A percentile compares a stretch with the other conserved stretches of the same genome.
Evolutionary conservation across 2,797 vertebrate genomes (phyloP).

Genomic region (Cygnus olor): DNA sequence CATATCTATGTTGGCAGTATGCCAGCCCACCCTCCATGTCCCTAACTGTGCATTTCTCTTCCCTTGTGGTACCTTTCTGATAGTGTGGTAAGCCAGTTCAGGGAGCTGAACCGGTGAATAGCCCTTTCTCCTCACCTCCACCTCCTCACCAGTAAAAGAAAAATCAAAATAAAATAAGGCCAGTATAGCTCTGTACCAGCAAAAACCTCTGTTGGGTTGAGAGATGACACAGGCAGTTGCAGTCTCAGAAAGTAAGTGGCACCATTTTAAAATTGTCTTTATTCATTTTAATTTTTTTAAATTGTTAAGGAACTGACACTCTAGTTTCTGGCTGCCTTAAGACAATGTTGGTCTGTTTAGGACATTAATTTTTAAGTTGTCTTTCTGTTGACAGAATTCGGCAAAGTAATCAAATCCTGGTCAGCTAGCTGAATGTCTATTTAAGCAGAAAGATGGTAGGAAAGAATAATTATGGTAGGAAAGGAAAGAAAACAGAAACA

Average conservation of each 20-base stretch:
- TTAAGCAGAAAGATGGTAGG: background rate
- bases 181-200: background rate
- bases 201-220: background rate
- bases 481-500: background rate
- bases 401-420: background rate
- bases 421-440: background rate
- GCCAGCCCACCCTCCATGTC: background rate
- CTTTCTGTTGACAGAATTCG: background rate
- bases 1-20: background rate
- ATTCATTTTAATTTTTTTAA: background rate
- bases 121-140: background rate
- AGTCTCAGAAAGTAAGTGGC: background rate
- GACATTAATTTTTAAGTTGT: background rate
- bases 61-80: background rate
- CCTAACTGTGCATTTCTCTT: conserved; percentile 21
- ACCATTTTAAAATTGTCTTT: background rate
- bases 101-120: background rate
- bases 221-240: background rate
- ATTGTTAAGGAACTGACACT: background rate
- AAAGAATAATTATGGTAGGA: background rate
- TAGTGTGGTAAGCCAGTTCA: accelerated
- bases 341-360: background rate
- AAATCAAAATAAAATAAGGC: background rate
- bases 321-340: background rate
- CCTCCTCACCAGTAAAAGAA: background rate